Base-by-base conservation (phyloP, 1,140 invertebrate species). In the Drosophila elegans region DNA sequence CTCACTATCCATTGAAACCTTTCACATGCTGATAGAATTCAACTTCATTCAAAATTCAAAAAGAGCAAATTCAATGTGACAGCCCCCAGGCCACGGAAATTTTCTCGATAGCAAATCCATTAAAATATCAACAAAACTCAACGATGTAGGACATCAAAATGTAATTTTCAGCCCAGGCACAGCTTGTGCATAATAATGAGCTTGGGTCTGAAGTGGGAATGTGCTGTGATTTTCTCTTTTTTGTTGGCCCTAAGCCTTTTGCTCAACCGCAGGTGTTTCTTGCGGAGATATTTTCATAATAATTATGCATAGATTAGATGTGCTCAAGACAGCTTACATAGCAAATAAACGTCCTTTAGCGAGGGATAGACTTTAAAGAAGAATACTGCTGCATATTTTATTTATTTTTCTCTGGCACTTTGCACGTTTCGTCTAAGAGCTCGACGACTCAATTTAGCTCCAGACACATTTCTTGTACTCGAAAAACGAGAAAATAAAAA, bases 41-140 rank as follows among this genome's bases (percentile, higher is more conserved):
- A 51, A 69, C 61, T 64, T 62, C 51, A 66, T 52, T 78, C 76
- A 54, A 56, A 66, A 74, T 81, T 86, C 74, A 81, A 56, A 51
- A 52, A 45, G 62, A 55, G 41, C 68, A 78, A 85, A 85, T 86
- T 71, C 68, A 71, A 72, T 72, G 68, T 57, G 68, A 72, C 68
- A 72, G 66, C n/a, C 68, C 13, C 34, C 44, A 16, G 64, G 46
- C 62, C 29, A 46, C 53, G 53, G 62, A 85, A 75, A 69, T 74
- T 67, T 64, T 54, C 81, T 86, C 82, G 80, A 86, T 85, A 81
- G 78, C 84, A 78, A 85, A 85, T 81, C 81, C 81, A 85, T 85
- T 85, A 85, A 85, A 85, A 85, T 78, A 85, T 86, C 81, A 85
- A 86, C 82, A 85, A 81, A 86, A 84, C 77, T 74, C 73, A 74